Evolutionary conservation across 2,888 invertebrate species (phyloP).

Genomic region (Eubasilissa splendida): DNA sequence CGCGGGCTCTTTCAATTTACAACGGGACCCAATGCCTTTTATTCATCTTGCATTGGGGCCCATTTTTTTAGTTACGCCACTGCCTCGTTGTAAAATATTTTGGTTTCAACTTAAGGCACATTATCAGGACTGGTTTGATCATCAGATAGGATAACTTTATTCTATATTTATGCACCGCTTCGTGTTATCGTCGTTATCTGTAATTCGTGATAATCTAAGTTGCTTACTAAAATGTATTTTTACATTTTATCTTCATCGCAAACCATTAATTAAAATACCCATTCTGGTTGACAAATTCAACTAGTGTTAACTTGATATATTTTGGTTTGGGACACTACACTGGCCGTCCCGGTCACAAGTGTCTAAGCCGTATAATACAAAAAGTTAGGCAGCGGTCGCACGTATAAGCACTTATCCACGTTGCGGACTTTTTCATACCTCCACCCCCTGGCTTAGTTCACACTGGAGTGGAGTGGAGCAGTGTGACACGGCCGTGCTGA

Average conservation of each 20-base stretch:
- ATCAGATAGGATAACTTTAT: too few relatives aligned
- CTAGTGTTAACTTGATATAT: slow-evolving; percentile 16
- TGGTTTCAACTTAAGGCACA: too few relatives aligned
- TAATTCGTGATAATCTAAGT: too few relatives aligned
- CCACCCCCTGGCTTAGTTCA: slow-evolving; percentile 44
- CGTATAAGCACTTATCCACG: slow-evolving; percentile 45
- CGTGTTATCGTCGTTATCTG: too few relatives aligned
- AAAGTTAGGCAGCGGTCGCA: slow-evolving; percentile 37
- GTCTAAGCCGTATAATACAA: slow-evolving; percentile 26
- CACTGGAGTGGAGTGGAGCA: slow-evolving; percentile 12
- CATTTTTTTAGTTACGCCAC: too few relatives aligned
- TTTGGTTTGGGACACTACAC: slow-evolving; percentile 9
- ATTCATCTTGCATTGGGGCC: too few relatives aligned
- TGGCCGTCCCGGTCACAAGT: slow-evolving; percentile 13
- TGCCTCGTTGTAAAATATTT: too few relatives aligned
- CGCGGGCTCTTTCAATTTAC: too few relatives aligned
- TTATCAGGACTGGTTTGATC: too few relatives aligned
- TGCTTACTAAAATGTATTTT: neutral
- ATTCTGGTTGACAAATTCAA: neutral
- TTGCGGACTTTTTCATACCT: slow-evolving; percentile 44
- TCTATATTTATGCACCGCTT: too few relatives aligned
- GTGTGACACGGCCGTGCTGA: slow-evolving; percentile 22
- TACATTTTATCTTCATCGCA: slow-evolving; percentile 3
- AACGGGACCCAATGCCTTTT: too few relatives aligned
- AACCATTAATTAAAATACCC: neutral